Base-by-base conservation (phyloP, 2,797 vertebrate species). In the Arnoldichthys spilopterus region DNA sequence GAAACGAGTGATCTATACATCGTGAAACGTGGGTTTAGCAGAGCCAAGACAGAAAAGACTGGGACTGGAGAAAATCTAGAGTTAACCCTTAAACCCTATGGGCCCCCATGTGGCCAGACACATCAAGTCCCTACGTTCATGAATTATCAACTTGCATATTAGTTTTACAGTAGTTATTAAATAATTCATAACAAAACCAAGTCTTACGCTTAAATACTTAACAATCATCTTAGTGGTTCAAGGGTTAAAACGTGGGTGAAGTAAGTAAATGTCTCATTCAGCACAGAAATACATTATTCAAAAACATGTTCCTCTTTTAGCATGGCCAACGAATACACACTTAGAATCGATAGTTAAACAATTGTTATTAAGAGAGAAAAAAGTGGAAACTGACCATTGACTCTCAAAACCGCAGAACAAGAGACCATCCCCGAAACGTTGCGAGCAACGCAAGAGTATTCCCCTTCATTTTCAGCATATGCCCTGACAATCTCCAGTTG, bases 371-470 rank as follows among this genome's bases (percentile, higher is more conserved):
- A n/a, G n/a, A n/a, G n/a, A n/a, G n/a, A n/a, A n/a, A 9, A 20
- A 62, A 2, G 2, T 34, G 12, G 0, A 18, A 47, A 70, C 73
- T 51, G 94, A 99, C 97, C 96, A 85, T 97, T 96, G 24, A 98
- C 88, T 43, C 89, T 94, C 86, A 99, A 70, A 61, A 88, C 90
- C 12, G 96, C 97, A 59, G 94, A 93, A 87, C 95, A 96, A 70
- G 95, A 96, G 76, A 96, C 96, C 92, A 95, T 95, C 85, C 97
- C 97, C 59, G 94, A 88, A 18, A 94, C 87, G 82, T 98, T 99
- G 34, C 90, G 94, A 49, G 94, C 96, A 28, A 96, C 93, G 81
- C 96, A 97, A 13, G 95, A 96, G 22, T 96, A 98, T 66, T 92
- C 90, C 70, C 96, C 98, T 87, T 97, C 95, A 56, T 96, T 95